Evolutionary conservation across 2,888 invertebrate genomes (phyloP).

Genomic region (Epiperipatus broadwayi): DNA sequence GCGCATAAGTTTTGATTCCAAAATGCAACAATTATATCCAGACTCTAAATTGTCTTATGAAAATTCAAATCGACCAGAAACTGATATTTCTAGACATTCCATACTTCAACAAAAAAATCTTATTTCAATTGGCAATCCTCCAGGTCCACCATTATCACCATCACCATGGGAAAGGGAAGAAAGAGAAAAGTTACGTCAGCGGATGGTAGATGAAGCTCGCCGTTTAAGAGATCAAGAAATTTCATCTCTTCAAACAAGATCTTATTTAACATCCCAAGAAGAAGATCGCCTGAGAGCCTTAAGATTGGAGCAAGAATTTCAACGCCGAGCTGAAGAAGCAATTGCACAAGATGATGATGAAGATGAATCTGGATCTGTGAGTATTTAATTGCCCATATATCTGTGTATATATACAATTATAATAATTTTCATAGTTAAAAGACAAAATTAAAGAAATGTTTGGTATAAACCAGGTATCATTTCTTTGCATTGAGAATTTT

Average conservation of each 20-base stretch:
- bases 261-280: constrained; percentile 46
- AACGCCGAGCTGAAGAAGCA: constrained; percentile 63
- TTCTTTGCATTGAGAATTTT: too few species aligned
- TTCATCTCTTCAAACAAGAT: constrained; percentile 49
- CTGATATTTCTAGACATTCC: too few species aligned
- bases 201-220: constrained; percentile 44
- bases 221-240: constrained; percentile 73
- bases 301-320: constrained; percentile 80
- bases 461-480: too few species aligned
- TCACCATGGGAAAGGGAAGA: constrained; percentile 81
- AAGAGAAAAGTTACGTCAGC: constrained; percentile 44
- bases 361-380: constrained; percentile 35
- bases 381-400: background rate
- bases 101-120: too few species aligned
- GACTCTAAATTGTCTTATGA: too few species aligned
- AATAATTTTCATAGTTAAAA: too few species aligned
- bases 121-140: background rate
- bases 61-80: too few species aligned
- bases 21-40: too few species aligned
- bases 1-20: too few species aligned
- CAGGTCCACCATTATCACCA: constrained; percentile 23
- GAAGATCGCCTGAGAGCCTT: constrained; percentile 72
- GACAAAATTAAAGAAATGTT: too few species aligned
- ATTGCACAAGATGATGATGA: constrained; percentile 48
- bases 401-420: background rate